phyloP scores from a whole-genome alignment of 2,888 invertebrate species.

The Aphidius colemani region DNA sequence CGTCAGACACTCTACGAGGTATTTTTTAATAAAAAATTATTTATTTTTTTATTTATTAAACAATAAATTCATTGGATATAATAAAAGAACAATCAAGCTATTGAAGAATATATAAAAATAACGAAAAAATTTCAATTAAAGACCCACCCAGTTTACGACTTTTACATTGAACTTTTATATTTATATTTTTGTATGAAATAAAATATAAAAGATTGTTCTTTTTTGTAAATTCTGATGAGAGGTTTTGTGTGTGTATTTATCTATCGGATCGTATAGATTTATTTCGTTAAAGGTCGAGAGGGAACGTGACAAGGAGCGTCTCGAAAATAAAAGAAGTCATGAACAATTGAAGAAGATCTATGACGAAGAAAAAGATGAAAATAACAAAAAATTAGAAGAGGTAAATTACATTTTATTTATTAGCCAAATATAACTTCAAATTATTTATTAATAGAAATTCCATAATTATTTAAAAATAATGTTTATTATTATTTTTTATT shows the following conservation, averaged over 20 bases:
- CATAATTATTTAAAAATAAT: too few relatives aligned
- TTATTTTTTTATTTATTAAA: conserved; percentile 1
- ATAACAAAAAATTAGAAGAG: conserved; percentile 76
- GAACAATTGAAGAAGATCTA: conserved; percentile 83
- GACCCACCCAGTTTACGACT: background rate
- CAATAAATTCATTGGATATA: too few relatives aligned
- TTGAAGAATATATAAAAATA: background rate
- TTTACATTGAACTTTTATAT: too few relatives aligned
- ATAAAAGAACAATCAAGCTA: background rate
- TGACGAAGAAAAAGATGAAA: conserved; percentile 89
- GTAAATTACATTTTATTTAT: conserved; percentile 51
- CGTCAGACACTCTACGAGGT: conserved; percentile 85
- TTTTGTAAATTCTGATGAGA: conserved; percentile 1
- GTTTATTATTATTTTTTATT: too few relatives aligned
- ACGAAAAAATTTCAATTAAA: background rate
- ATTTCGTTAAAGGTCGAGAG: conserved; percentile 72
- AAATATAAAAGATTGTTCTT: background rate
- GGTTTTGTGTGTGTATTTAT: conserved; percentile 26
- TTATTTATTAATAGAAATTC: too few relatives aligned
- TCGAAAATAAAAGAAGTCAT: conserved; percentile 83
- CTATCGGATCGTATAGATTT: too few relatives aligned
- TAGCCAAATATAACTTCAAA: too few relatives aligned
- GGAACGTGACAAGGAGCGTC: conserved; percentile 85
- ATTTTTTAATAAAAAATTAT: background rate
- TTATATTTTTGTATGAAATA: background rate